These are phyloP conservation scores for Drosophila ambigua DNA, from an alignment of 1,140 invertebrate species.

Conservation along the genomic window DNA sequence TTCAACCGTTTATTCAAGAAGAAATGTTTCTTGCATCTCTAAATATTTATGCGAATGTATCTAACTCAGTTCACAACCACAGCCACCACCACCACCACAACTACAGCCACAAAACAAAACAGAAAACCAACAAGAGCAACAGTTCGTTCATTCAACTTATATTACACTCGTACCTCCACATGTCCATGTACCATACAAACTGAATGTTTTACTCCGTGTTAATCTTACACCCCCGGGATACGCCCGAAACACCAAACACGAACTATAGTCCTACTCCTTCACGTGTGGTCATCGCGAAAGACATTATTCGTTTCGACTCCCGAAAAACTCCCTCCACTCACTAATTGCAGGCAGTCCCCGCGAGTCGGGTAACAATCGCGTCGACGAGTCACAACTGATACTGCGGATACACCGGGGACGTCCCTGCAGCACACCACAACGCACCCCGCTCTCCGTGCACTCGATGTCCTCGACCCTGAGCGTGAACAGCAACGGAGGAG, in stretches of 20 bases:
- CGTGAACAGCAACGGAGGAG: slow-evolving; percentile 71
- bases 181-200: slow-evolving; percentile 65
- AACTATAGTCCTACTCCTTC: slow-evolving; percentile 1
- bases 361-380: slow-evolving; percentile 86
- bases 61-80: slow-evolving; percentile 24
- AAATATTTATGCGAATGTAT: slow-evolving; percentile 29
- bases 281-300: slow-evolving; percentile 27
- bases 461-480: slow-evolving; percentile 81
- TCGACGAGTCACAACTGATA: slow-evolving; percentile 94
- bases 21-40: slow-evolving; percentile 37
- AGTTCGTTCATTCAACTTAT: slow-evolving; percentile 35
- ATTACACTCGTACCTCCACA: slow-evolving; percentile 12
- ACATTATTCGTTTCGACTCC: slow-evolving; percentile 43
- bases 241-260: slow-evolving; percentile 19
- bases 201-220: slow-evolving; percentile 57
- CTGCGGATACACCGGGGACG: slow-evolving; percentile 94
- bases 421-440: slow-evolving; percentile 73
- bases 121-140: slow-evolving; percentile 23
- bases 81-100: slow-evolving; percentile 1
- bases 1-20: not conserved
- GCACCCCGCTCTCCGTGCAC: slow-evolving; percentile 77
- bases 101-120: slow-evolving; percentile 20
- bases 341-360: slow-evolving; percentile 79
- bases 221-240: slow-evolving; percentile 12
- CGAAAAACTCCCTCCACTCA: slow-evolving; percentile 48